A percentile compares a stretch with the other conserved stretches of the same genome.
phyloP scores from a whole-genome alignment of 1,140 invertebrate genomes.

The Orchesella cincta region DNA sequence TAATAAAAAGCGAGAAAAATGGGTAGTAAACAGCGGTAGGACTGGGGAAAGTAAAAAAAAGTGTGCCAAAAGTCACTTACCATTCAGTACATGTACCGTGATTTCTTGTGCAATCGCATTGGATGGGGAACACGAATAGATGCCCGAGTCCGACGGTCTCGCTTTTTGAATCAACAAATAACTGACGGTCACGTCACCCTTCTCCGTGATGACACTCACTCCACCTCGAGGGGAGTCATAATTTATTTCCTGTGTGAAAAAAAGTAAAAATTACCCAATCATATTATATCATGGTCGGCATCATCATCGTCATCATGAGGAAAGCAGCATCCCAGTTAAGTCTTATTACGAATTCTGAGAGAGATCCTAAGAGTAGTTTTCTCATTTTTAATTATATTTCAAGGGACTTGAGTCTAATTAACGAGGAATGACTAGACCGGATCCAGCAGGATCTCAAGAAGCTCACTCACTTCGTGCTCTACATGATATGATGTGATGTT shows the following conservation, averaged over 20 bases:
- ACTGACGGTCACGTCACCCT: slow-evolving; percentile 54
- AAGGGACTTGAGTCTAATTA: not conserved
- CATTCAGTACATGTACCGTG: slow-evolving; percentile 84
- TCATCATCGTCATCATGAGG: not conserved
- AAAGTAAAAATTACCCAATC: slow-evolving; percentile 28
- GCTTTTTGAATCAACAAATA: slow-evolving; percentile 70
- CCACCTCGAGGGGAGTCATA: slow-evolving; percentile 57
- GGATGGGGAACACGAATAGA: slow-evolving; percentile 75
- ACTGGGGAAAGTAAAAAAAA: slow-evolving; percentile 1
- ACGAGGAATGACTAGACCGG: not conserved
- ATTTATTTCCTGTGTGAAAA: slow-evolving; percentile 54
- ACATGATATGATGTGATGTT: no score
- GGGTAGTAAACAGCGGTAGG: not conserved
- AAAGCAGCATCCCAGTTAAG: not conserved
- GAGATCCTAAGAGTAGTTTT: not conserved
- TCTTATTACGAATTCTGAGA: not conserved
- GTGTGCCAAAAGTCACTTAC: slow-evolving; percentile 62
- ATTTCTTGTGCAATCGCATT: slow-evolving; percentile 84
- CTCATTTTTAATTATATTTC: slow-evolving; percentile 21
- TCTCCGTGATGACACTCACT: slow-evolving; percentile 56
- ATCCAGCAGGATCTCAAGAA: no score
- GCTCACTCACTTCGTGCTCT: no score
- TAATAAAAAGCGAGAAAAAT: slow-evolving; percentile 13
- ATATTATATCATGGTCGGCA: not conserved
- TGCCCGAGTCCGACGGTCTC: slow-evolving; percentile 67